Percentiles rank a stretch among this genome's conserved stretches.
Conservation (phyloP, 2,113 vertebrate species). For the Alectura lathami region DNA sequence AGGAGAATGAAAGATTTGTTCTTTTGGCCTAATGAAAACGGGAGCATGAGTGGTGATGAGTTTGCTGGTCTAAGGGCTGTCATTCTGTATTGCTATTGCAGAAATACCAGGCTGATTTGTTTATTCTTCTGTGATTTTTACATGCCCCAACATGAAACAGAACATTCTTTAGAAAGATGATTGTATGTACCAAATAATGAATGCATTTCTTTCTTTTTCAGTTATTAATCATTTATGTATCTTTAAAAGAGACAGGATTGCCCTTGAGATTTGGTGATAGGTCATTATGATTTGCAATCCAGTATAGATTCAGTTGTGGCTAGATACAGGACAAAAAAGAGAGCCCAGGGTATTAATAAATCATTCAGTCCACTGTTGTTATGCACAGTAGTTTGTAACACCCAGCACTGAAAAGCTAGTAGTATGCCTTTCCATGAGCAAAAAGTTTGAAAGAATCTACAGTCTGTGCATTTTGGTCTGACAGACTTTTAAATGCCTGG, state of each 20-base stretch:
- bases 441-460: neutral
- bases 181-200: neutral
- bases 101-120: neutral
- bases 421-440: neutral
- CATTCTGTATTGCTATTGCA: neutral
- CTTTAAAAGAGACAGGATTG: neutral
- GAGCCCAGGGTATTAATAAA: slow-evolving; percentile 35
- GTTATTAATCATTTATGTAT: slow-evolving; percentile 1
- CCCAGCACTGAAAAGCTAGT: neutral
- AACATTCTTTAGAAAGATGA: neutral
- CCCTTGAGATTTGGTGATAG: slow-evolving; percentile 8
- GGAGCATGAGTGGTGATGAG: neutral
- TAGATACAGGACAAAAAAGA: neutral
- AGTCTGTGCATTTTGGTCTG: neutral
- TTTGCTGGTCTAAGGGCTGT: neutral
- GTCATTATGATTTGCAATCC: neutral
- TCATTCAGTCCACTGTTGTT: neutral
- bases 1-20: neutral
- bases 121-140: neutral
- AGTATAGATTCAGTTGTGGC: neutral
- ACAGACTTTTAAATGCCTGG: neutral
- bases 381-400: neutral
- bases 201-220: neutral
- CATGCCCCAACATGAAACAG: neutral
- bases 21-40: neutral